phyloP scores from a whole-genome alignment of 2,797 vertebrate species.

The Melanotaenia nigrans region DNA sequence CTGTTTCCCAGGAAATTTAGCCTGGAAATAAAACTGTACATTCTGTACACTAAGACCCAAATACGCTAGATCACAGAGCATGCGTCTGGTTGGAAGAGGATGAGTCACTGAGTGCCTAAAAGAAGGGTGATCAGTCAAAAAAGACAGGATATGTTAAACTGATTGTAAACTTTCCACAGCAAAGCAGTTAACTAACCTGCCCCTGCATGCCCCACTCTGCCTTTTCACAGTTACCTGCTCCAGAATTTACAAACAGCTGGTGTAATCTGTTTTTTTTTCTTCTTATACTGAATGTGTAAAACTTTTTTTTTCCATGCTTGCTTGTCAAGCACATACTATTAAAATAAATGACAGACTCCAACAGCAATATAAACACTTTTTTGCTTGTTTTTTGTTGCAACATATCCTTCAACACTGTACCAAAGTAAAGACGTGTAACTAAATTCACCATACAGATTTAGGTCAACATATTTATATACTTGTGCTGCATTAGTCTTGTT shows the following conservation, averaged over 20 bases:
- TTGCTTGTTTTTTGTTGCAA: neutral
- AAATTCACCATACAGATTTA: neutral
- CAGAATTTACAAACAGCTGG: conserved; percentile 1
- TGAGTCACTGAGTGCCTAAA: conserved; percentile 8
- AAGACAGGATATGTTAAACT: conserved; percentile 16
- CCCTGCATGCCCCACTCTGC: conserved; percentile 37
- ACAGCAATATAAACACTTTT: neutral
- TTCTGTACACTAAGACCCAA: neutral
- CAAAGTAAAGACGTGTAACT: neutral
- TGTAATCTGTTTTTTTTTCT: neutral
- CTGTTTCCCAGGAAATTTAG: conserved; percentile 14
- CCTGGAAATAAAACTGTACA: conserved; percentile 18
- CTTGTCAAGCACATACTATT: neutral
- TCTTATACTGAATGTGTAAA: neutral
- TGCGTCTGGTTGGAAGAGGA: neutral
- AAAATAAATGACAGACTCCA: neutral
- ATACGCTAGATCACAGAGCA: neutral
- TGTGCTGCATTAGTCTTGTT: neutral
- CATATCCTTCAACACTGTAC: too few species aligned
- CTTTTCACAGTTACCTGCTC: neutral
- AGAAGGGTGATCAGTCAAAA: conserved; percentile 7
- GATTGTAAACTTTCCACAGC: conserved; percentile 53
- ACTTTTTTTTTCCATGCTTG: neutral
- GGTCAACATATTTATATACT: neutral
- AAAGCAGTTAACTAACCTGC: conserved; percentile 41